phyloP scores from a whole-genome alignment of 2,113 vertebrate genomes.

The Caracal caracal region DNA sequence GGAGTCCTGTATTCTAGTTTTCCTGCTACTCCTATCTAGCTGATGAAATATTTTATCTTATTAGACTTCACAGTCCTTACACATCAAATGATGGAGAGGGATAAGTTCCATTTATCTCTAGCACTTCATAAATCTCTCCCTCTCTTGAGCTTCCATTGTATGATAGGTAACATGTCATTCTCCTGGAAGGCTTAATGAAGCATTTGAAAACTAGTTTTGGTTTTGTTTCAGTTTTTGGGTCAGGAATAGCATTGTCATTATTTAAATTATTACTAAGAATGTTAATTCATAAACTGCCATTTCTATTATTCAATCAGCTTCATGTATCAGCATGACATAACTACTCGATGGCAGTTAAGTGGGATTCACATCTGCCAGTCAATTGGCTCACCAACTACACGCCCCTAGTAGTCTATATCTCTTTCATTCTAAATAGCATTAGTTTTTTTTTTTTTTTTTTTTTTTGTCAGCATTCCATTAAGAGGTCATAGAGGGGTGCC shows the following conservation, averaged over 20 bases:
- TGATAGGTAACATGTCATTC: background rate
- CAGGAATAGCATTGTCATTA: background rate
- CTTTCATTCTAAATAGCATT: conserved; percentile 37
- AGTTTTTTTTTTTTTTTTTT: background rate
- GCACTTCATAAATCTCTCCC: background rate
- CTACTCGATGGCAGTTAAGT: background rate
- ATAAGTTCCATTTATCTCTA: background rate
- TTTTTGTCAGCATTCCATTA: conserved; percentile 41
- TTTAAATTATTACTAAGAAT: conserved; percentile 11
- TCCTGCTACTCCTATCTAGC: background rate
- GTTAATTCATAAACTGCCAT: conserved; percentile 35
- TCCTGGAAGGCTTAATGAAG: background rate
- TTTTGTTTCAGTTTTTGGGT: background rate
- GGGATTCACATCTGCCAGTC: background rate
- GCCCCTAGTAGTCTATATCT: background rate
- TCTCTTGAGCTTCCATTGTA: background rate
- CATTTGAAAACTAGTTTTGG: background rate
- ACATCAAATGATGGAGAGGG: background rate
- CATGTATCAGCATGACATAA: background rate
- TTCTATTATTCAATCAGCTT: conserved; percentile 30
- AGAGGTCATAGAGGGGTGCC: background rate
- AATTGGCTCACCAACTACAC: conserved; percentile 44
- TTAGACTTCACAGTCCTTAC: background rate
- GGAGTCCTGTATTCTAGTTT: background rate
- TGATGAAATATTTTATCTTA: conserved; percentile 11